Base-by-base conservation (phyloP, 1,140 invertebrate genomes). In the Drosophila azteca region DNA sequence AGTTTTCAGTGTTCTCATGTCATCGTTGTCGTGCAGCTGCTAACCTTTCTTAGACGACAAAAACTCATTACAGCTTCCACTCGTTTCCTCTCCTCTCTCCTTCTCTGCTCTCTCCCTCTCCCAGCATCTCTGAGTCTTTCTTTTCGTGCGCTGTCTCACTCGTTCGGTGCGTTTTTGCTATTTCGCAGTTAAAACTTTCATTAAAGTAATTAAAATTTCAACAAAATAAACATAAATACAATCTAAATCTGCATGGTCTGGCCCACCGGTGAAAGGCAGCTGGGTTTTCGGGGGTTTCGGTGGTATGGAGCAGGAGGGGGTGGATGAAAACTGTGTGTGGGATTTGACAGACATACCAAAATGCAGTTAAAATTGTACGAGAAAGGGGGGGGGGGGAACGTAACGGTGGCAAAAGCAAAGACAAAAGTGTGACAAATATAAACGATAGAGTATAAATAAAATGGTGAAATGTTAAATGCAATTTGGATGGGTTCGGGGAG, bases 191-290 rank as follows among this genome's bases (percentile, higher is more conserved):
- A 88, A 88, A 88, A 88, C 83, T 88, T 88, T 88, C 83, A 88
- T 88, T 88, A 89, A 88, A 88, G 83, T 88, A 88, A 88, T 88
- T 88, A 88, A 88, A 88, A 88, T 88, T 88, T 83, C 83, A 88
- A 88, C 83, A 88, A 88, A 88, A 88, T 82, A 78, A 88, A 88
- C 84, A 88, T 83, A 84, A 89, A 88, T 79, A 88, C 84, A 88
- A 88, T 89, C 79, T 81, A 88, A 88, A 79, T 88, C 75, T 71
- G 75, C 69, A 61, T 73, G 61, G 57, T 65, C 69, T 70, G 61
- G 44, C 22, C 13, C n/a, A 43, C 20, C 17, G 69, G 45, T 35
- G 45, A 22, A 5, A 35, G 39, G 60, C n/a, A 7, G 11, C 17
- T 9, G 9, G 29, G 45, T 11, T 17, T 69, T n/a, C 26, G 5